A percentile compares a stretch with the other conserved stretches of the same genome.
Evolutionary conservation across 2,888 invertebrate genomes (phyloP).

Genomic region (Erebia ligea): DNA sequence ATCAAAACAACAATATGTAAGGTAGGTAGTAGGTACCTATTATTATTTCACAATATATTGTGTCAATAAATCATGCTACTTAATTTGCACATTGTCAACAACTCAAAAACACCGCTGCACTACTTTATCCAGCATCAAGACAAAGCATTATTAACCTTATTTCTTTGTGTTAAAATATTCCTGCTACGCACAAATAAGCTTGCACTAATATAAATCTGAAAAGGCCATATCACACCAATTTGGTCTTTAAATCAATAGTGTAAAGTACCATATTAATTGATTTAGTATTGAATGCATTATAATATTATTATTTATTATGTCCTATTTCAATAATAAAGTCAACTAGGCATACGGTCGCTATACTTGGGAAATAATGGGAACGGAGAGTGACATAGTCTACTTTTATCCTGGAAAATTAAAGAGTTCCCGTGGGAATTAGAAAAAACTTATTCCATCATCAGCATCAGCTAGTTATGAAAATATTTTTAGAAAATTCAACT

Average conservation of each 20-base stretch:
- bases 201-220: slow-evolving; percentile 5
- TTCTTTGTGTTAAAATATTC: not conserved
- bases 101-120: slow-evolving; percentile 28
- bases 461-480: too few species aligned
- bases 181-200: not conserved
- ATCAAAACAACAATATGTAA: slow-evolving; percentile 19
- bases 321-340: slow-evolving; percentile 43
- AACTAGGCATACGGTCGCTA: not conserved
- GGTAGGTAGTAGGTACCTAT: too few species aligned
- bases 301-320: slow-evolving; percentile 26
- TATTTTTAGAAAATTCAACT: not conserved
- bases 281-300: slow-evolving; percentile 17
- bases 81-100: slow-evolving; percentile 32
- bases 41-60: slow-evolving; percentile 16
- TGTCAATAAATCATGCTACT: slow-evolving; percentile 25
- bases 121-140: not conserved
- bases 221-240: slow-evolving; percentile 5
- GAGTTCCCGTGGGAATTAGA: too few species aligned
- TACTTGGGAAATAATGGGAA: not conserved
- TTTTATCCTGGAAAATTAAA: too few species aligned
- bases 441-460: too few species aligned
- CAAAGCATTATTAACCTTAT: slow-evolving; percentile 33
- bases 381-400: too few species aligned
- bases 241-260: slow-evolving; percentile 8
- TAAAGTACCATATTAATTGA: slow-evolving; percentile 11